Base-by-base conservation (phyloP, 2,797 vertebrate genomes). In the Rhodeus uyekii region DNA sequence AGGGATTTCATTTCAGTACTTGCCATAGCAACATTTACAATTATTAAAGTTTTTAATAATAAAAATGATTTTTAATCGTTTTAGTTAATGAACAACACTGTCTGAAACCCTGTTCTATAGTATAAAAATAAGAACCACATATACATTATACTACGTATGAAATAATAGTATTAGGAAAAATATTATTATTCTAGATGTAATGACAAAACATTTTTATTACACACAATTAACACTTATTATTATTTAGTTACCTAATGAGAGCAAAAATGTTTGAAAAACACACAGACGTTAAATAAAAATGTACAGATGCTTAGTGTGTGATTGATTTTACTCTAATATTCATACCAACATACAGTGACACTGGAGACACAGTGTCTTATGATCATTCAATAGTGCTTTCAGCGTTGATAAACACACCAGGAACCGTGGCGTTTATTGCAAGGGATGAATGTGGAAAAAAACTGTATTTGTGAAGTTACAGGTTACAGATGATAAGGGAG, bases 101-200 rank as follows among this genome's bases (percentile, higher is more conserved):
- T 29, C 22, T 39, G 12, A 24, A 24, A 53, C 19, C 19, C 10
- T 36, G 46, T 50, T 73, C 22, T 64, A 18, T 24, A 38, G 68
- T 32, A 48, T 71, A 48, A 18, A 74, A 74, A 72, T 14, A 53
- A 14, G 3, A n/a, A n/a, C n/a, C n/a, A n/a, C 12, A 12, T 55
- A 18, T 18, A 24, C 5, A 24, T 16, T 38, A 38, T 16, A 38
- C 32, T 2, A 53, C 2, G 53, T 36, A 34, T 73, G 13, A 53
- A 73, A 73, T 50, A n/a, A 19, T 38, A 24, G 16, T 38, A n/a
- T 4, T 9, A 50, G 12, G 13, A 12, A 5, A 1, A 1, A 3
- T 5, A 0, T 32, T n/a, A 5, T 8, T 91, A 93, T 90, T 90
- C 91, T 87, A 86, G 90, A 91, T 91, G 93, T 92, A 24, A 46